These are phyloP conservation scores for Epizoanthus illoricatus DNA, from an alignment of 92 coral and sea anemone species.

Conservation along the genomic window DNA sequence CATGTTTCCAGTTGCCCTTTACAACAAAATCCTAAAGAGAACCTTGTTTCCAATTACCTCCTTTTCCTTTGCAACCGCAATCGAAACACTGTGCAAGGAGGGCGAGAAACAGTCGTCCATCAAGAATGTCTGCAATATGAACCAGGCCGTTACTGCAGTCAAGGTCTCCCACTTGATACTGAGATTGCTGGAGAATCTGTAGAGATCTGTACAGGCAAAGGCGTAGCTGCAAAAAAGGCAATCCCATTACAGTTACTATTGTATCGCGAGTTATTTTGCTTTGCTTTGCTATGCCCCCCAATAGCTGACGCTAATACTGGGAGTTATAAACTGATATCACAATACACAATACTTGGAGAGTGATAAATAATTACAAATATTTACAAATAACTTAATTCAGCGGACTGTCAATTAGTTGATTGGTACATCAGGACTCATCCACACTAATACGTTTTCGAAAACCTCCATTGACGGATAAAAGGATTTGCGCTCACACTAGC, in stretches of 20 bases:
- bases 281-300: too few species aligned
- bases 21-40: not conserved
- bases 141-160: not conserved
- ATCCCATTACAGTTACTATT: too few species aligned
- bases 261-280: not conserved
- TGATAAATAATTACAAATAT: too few species aligned
- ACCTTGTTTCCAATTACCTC: not conserved
- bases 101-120: conserved; percentile 21
- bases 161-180: not conserved
- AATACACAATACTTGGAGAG: too few species aligned
- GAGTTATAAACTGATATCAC: too few species aligned
- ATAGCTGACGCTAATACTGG: too few species aligned
- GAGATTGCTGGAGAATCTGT: conserved; percentile 10
- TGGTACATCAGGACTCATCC: too few species aligned
- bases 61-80: conserved; percentile 6
- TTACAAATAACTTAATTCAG: too few species aligned
- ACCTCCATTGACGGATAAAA: too few species aligned
- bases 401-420: too few species aligned
- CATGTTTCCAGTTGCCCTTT: not conserved
- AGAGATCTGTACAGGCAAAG: conserved; percentile 18
- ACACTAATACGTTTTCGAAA: too few species aligned
- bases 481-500: too few species aligned
- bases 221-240: not conserved
- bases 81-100: conserved; percentile 9
- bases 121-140: conserved; percentile 20